These are phyloP conservation scores for Ataeniobius toweri DNA, from an alignment of 2,797 vertebrate species.

Conservation along the genomic window DNA sequence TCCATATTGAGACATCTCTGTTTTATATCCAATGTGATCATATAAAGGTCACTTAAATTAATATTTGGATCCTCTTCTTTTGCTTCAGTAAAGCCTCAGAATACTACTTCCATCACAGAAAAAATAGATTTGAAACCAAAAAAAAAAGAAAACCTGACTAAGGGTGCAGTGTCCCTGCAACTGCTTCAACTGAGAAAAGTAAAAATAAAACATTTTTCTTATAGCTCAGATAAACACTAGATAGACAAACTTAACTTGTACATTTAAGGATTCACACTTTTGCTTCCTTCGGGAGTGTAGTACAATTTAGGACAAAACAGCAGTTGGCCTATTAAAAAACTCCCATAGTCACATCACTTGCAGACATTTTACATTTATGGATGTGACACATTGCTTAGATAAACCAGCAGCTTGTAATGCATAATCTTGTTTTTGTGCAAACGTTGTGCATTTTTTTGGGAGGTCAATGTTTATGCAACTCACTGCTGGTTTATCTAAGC, in stretches of 20 bases:
- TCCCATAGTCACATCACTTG: neutral
- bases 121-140: no score
- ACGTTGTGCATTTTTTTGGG: neutral
- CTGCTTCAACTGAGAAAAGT: neutral
- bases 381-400: neutral
- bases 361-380: neutral
- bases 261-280: neutral
- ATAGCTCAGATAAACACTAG: neutral
- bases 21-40: neutral
- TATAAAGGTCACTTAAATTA: neutral
- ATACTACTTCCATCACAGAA: neutral
- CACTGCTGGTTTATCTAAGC: neutral
- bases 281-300: neutral
- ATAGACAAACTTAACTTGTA: neutral
- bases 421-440: neutral
- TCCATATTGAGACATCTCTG: no score
- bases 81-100: neutral
- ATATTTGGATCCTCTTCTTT: neutral
- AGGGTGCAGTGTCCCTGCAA: neutral
- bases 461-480: neutral
- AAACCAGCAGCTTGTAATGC: neutral
- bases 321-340: neutral
- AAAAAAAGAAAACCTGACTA: neutral
- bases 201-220: neutral
- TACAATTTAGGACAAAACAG: neutral